Evolutionary conservation across 2,113 vertebrate species (phyloP), one percentile per base, ranked within the genome.

Genomic region (Hippopotamus amphibius): DNA sequence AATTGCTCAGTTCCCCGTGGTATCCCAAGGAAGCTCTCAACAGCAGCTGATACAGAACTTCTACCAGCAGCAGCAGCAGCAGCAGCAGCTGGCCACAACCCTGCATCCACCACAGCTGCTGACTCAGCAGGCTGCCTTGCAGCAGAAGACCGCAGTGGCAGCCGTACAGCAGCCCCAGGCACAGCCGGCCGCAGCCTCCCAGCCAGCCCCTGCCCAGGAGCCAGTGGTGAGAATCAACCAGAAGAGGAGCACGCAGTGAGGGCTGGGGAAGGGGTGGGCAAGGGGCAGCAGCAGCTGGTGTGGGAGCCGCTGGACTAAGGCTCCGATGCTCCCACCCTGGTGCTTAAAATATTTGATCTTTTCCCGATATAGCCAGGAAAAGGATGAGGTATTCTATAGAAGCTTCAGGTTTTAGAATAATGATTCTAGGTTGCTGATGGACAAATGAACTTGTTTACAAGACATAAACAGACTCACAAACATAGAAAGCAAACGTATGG

Each of bases 11-110:
- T 99, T 99, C 98, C 99, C 99, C 43, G 98, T 97, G 96, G 97
- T 97, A 28, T 98, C 98, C 83, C 99, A 98, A 88, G 98, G 98
- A 97, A 97, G 95, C 0, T 96, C 98, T 0, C 98, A 99, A 81
- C 98, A 98, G 97, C 98, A 98, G 91, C 97, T 99, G 92, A 98
- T 99, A 96, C 98, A 99, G 98, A 99, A 98, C 97, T 98, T 99
- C 88, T 99, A 98, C 96, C 98, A 99, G 93, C 99, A 98, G 94
- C 99, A 99, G 83, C 99, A 98, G 88, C 99, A 98, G 92, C 98
- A 95, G 83, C 97, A 95, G 33, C 99, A 98, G 97, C 98, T 91
- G 96, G 97, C 98, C 98, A 98, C 99, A 98, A 98, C 97, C 97
- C 74, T 97, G 89, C 98, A 98, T 43, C 97, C 69, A 28, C 96